Evolutionary conservation across 2,888 invertebrate genomes (phyloP), one percentile per base, ranked within the genome.

Genomic region (Octonoba sinensis): DNA sequence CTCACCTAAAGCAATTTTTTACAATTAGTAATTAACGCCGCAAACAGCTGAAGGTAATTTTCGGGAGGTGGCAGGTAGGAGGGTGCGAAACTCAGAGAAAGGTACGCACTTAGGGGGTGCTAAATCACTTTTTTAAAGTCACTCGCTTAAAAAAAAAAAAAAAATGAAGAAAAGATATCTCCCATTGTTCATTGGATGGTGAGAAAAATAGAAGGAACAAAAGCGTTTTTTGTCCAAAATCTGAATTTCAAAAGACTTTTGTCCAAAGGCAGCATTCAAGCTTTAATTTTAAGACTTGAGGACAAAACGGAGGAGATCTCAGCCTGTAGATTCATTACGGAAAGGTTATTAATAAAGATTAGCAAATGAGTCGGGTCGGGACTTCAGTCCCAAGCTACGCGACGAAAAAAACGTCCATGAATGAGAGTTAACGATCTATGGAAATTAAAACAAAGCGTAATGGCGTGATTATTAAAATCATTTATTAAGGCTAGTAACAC

Each of bases 1-100:
- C 36, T 36, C 36, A 36, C 36, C 36, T 4, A 36, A 36, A 36
- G 36, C 36, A 36, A 36, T 73, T 73, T 73, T 73, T 64, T 44
- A 44, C 44, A 62, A 74, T 74, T 65, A 65, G 56, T 65, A 65
- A 74, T 74, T 74, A 74, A 65, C 65, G 74, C 56, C 56, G 22
- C 24, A 27, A 66, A 18, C 74, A 65, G 65, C 74, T 66, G 69
- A 64, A 65, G 64, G 62, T 64, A 27, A 64, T 27, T 64, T 62
- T 72, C 18, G 24, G 20, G 51, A 69, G 44, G 4, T 22, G 44
- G 51, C 18, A 24, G 51, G 24, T 16, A n/a, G n/a, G 36, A 15
- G 16, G 62, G 13, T 62, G 57, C 12, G 13, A 57, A 18, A 57
- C 11, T 36, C 36, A 36, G 36, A 36, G 36, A 36, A 36, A 36